phyloP scores from a whole-genome alignment of 1,140 invertebrate species.

The Leptonema lineaticorne region DNA sequence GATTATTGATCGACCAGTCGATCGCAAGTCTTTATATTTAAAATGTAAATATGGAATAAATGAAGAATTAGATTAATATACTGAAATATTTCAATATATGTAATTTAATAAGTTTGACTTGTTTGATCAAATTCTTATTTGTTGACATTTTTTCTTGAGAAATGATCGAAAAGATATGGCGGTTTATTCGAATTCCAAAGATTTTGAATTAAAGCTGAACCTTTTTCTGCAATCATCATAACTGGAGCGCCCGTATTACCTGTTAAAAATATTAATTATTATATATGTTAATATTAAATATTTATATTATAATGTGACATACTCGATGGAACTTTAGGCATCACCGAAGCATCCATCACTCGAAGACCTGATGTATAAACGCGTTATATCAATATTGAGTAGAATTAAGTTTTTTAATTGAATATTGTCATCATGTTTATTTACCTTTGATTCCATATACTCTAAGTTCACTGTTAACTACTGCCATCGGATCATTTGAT shows the following conservation, averaged over 20 bases:
- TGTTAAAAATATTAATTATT: constrained; percentile 35
- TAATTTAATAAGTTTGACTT: background rate
- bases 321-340: constrained; percentile 52
- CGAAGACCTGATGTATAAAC: constrained; percentile 74
- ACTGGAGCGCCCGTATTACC: constrained; percentile 80
- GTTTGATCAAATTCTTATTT: background rate
- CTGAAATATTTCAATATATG: no score
- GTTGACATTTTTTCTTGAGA: constrained; percentile 1
- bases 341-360: constrained; percentile 69
- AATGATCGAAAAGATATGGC: background rate
- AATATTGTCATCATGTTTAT: constrained; percentile 1
- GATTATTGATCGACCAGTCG: no score
- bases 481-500: constrained; percentile 55
- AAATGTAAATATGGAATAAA: no score
- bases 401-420: background rate
- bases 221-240: constrained; percentile 84
- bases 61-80: no score
- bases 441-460: constrained; percentile 59
- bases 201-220: constrained; percentile 71
- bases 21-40: no score
- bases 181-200: constrained; percentile 51
- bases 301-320: constrained; percentile 21
- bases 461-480: constrained; percentile 58
- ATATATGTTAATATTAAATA: background rate
- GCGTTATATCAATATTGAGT: constrained; percentile 30